Percentiles rank a stretch among this genome's conserved stretches.
phyloP scores from a whole-genome alignment of 2,113 vertebrate species.

The Melierax canorus region DNA sequence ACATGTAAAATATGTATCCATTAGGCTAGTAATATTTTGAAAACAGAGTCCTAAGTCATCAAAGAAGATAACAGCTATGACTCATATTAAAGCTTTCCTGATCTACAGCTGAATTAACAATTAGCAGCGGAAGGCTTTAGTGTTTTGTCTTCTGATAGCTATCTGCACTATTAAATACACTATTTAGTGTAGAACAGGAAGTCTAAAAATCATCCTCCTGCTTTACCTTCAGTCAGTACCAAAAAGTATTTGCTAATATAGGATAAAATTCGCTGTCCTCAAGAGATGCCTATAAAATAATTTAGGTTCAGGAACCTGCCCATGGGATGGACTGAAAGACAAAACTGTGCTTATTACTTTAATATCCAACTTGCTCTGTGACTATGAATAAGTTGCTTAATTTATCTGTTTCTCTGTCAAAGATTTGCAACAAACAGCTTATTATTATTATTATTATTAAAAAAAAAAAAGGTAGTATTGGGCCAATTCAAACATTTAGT shows the following conservation, averaged over 20 bases:
- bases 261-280: neutral
- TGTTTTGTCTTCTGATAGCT: slow-evolving; percentile 3
- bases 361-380: neutral
- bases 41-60: slow-evolving; percentile 49
- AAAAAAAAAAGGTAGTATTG: neutral
- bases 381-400: neutral
- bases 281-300: neutral
- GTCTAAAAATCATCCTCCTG: neutral
- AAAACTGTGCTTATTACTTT: neutral
- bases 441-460: neutral
- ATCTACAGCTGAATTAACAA: slow-evolving; percentile 37
- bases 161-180: slow-evolving; percentile 13
- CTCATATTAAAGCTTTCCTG: slow-evolving; percentile 13
- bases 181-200: neutral
- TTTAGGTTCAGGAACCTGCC: neutral
- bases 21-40: slow-evolving; percentile 1
- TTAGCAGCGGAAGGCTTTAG: neutral
- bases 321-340: neutral
- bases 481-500: neutral
- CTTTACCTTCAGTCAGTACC: neutral
- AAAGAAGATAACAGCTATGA: slow-evolving; percentile 54
- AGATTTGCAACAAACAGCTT: neutral
- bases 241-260: neutral
- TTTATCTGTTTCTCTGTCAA: neutral
- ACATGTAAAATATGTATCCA: neutral